Base-by-base conservation (phyloP, 2,113 vertebrate genomes). In the Toxotes chatareus region DNA sequence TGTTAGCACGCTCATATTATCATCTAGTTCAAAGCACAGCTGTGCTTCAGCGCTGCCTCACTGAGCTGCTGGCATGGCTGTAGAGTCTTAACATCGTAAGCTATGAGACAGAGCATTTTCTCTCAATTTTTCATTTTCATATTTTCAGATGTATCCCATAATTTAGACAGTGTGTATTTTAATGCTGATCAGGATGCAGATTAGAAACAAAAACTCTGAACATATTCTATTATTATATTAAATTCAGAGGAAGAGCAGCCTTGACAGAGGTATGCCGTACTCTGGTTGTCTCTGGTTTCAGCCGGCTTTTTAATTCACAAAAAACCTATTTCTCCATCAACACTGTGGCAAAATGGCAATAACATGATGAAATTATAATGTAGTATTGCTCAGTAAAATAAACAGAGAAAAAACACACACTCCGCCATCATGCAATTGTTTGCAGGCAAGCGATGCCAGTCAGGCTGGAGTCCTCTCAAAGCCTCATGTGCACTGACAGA, bases 321-420 rank as follows among this genome's bases (percentile, higher is more conserved):
- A 56, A 31, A 3, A 78, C 12, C n/a, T 5, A 68, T 64, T 79
- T 67, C 42, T 86, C 84, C 47, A 64, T 82, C 83, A 82, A 76
- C 87, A 68, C 64, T 57, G 66, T 16, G 65, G 67, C 80, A 51
- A 80, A 69, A 13, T 60, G 55, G 71, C 79, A 85, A 80, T 60
- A 82, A 81, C 84, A 78, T 9, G 36, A 73, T 71, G 60, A 74
- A 84, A 90, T 82, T 69, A 82, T 71, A 90, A 91, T 19, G 49
- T 31, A 76, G 64, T 19, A 53, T 78, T 72, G 44, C 76, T 74
- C 32, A 77, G 67, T 72, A 36, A 83, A 49, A 75, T 86, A 89
- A 87, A 91, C 74, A 86, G 27, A 79, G 56, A 69, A 38, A 77
- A 69, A 69, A 77, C n/a, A 68, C 27, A 76, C 42, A 67, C 14